Base-by-base conservation (phyloP, 2,797 vertebrate species). In the Darevskia nairensis region DNA sequence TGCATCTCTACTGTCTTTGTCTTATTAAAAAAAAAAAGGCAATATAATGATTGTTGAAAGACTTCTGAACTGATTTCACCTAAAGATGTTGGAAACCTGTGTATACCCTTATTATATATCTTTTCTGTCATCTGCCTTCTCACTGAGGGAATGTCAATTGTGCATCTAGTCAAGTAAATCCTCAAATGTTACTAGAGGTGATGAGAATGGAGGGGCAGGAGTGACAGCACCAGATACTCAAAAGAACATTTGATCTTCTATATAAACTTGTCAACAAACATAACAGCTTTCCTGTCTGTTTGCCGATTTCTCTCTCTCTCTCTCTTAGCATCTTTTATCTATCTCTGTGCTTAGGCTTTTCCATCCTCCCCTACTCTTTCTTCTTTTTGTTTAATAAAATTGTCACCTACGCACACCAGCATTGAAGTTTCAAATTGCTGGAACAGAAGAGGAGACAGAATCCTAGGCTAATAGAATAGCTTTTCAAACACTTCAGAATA, bases 231-330 rank as follows among this genome's bases (percentile, higher is more conserved):
- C 27, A 80, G 44, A 82, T 83, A 92, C 46, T 91, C 39, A 41
- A 85, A 93, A 92, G n/a, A 19, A 15, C 55, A 83, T 59, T 79
- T 89, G 87, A 89, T 81, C 86, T 95, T 90, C 89, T 35, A 85
- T 89, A 92, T 92, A 93, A 93, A 91, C 55, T 82, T 92, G 92
- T 89, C 91, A 95, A 86, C 75, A 90, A 92, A 81, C 6, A 90
- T 68, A 83, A 94, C 90, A 89, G 23, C 4, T 71, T 71, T 46
- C 89, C 59, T 32, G 61, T 87, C 10, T 80, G 84, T 86, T 91
- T 87, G 7, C 17, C 90, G 1, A 66, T 83, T 27, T 41, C 39
- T 41, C 39, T 69, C 50, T 21, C 27, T 64, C 88, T 78, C 88
- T 68, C 2, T 1, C 86, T 39, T 78, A n/a, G 46, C 29, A 78